phyloP scores from a whole-genome alignment of 1,140 invertebrate species.

The Campoletis sonorensis region DNA sequence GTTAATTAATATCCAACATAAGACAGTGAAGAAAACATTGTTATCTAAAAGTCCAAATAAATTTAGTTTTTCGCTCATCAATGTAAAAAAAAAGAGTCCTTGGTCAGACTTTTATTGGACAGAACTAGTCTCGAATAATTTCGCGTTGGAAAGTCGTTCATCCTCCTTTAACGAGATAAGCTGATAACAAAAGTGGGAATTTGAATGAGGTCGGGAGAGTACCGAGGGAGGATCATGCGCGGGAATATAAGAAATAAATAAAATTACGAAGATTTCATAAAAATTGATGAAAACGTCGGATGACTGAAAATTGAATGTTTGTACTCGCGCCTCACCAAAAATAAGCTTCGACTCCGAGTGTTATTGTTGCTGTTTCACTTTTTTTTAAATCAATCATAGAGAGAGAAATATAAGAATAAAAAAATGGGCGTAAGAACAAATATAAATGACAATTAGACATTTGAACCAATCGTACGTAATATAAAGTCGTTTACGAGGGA shows the following conservation, averaged over 20 bases:
- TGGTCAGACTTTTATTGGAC: no score
- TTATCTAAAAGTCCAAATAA: no score
- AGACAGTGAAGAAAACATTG: no score
- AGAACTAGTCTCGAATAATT: no score
- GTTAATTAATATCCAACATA: no score
- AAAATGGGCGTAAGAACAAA: neutral
- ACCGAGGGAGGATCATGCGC: neutral
- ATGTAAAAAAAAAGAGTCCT: neutral
- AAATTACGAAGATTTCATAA: conserved; percentile 10
- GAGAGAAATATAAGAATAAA: neutral
- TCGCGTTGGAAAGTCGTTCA: neutral
- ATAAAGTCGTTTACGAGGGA: conserved; percentile 4
- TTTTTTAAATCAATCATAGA: neutral
- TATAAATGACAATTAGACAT: conserved; percentile 16
- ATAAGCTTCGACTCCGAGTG: neutral
- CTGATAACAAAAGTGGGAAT: neutral
- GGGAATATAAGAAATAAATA: neutral
- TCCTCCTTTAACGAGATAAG: neutral
- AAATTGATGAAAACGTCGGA: conserved; percentile 23
- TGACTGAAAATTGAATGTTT: conserved; percentile 2
- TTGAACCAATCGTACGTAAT: neutral
- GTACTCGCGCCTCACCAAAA: neutral
- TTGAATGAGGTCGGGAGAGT: neutral
- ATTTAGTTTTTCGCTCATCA: neutral
- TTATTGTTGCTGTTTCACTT: neutral